Base-by-base conservation (phyloP, 2,888 invertebrate species). In the Thalpophila matura region DNA sequence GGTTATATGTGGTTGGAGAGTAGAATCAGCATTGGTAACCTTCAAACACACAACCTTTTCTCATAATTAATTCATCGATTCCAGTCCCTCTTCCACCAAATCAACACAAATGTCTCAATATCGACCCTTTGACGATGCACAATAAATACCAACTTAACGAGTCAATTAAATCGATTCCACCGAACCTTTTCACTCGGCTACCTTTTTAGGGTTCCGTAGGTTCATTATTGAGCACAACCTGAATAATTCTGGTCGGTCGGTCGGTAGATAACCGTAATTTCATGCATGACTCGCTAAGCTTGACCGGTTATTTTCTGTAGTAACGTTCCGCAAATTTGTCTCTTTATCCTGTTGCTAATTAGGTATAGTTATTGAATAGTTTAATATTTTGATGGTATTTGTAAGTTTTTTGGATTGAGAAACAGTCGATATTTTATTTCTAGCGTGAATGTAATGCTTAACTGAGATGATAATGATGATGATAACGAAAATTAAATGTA, bases 251-350 rank as follows among this genome's bases (percentile, higher is more conserved):
- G 59, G 56, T 40, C 33, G 53, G 29, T 49, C 56, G 40, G 56
- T 43, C 54, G 43, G 43, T 49, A 67, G 61, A 74, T 79, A 75
- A 67, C 79, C 77, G 79, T 79, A 75, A 77, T 77, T 79, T 77
- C 79, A 77, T 68, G 77, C 64, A 64, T 79, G 77, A 65, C 61
- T 75, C 60, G 35, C 57, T 53, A 62, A 58, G 57, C 72, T 53
- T 61, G 63, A 61, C 68, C 62, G 50, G 53, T 57, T 68, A 43
- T 42, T 60, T 70, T 75, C 43, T 67, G 37, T 46, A 43, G 42
- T 51, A 49, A 42, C 43, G 61, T 64, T 49, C 61, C 61, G 24
- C 46, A 56, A 59, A 69, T 65, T 71, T 53, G 59, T 72, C 56
- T 57, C 45, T 26, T 66, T 46, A 67, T 57, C 33, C 59, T 53